phyloP scores from a whole-genome alignment of 2,113 vertebrate species.

The Trachemys scripta region DNA sequence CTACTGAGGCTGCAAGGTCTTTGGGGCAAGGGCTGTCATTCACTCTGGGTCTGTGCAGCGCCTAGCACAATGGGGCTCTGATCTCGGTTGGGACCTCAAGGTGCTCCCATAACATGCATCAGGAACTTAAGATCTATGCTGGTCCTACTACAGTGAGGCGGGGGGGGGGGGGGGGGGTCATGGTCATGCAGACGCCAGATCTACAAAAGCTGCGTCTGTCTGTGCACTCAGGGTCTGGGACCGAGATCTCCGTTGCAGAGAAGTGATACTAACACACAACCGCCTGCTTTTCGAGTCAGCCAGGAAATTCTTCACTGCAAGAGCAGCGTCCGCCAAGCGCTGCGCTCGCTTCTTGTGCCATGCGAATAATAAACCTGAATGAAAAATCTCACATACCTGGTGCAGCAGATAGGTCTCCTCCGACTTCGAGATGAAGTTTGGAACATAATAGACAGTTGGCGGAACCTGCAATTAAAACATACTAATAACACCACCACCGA shows the following conservation, averaged over 20 bases:
- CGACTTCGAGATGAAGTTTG: conserved; percentile 86
- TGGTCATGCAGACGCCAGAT: not conserved
- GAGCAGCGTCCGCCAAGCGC: not conserved
- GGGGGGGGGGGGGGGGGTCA: no score
- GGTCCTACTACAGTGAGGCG: not conserved
- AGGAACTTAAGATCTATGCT: not conserved
- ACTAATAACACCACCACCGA: not conserved
- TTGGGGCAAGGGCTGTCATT: not conserved
- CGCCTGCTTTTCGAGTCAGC: not conserved
- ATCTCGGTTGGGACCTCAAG: not conserved
- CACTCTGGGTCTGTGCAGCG: not conserved
- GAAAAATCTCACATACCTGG: conserved; percentile 74
- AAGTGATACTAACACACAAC: not conserved
- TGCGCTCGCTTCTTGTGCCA: not conserved
- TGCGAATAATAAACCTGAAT: not conserved
- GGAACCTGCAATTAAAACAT: conserved; percentile 73
- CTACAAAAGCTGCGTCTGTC: not conserved
- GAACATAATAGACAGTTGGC: conserved; percentile 87
- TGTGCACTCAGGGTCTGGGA: not conserved
- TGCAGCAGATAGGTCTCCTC: conserved; percentile 87
- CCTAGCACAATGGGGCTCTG: not conserved
- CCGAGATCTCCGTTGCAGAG: not conserved
- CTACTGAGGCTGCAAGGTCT: no score
- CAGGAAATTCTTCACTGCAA: not conserved
- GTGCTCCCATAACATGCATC: not conserved